Evolutionary conservation across 2,888 invertebrate genomes (phyloP).

Genomic region (Zygaena filipendulae): DNA sequence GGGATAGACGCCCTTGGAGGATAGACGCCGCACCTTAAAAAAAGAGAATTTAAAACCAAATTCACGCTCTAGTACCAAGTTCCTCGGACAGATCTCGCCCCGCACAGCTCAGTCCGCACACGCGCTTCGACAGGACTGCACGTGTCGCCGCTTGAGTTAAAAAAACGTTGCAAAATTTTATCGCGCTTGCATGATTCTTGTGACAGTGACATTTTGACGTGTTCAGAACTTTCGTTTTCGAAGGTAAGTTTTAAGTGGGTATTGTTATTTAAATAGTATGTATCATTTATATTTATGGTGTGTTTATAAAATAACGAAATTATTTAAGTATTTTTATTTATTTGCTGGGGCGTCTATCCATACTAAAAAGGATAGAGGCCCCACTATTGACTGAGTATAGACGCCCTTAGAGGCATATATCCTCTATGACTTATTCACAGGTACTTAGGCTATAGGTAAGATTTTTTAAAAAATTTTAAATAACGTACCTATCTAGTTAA

Average conservation of each 20-base stretch:
- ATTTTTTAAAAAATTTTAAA: too few species aligned
- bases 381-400: too few species aligned
- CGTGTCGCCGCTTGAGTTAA: constrained; percentile 5
- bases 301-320: too few species aligned
- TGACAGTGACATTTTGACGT: constrained; percentile 9
- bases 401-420: too few species aligned
- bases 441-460: too few species aligned
- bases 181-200: constrained; percentile 8
- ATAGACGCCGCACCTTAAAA: constrained; percentile 9
- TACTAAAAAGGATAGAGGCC: too few species aligned
- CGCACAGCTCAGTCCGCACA: constrained; percentile 7
- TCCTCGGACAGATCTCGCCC: constrained; percentile 6
- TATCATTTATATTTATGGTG: constrained; percentile 2
- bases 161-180: constrained; percentile 8
- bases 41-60: constrained; percentile 6
- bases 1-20: too few species aligned
- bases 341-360: too few species aligned
- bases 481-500: too few species aligned
- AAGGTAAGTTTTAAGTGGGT: constrained; percentile 6
- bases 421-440: too few species aligned
- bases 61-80: constrained; percentile 6
- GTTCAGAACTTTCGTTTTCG: constrained; percentile 7
- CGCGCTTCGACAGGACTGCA: constrained; percentile 7
- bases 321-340: too few species aligned
- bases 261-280: too few species aligned